Base-by-base conservation (phyloP, 2,888 invertebrate genomes). In the Melipona beecheii region DNA sequence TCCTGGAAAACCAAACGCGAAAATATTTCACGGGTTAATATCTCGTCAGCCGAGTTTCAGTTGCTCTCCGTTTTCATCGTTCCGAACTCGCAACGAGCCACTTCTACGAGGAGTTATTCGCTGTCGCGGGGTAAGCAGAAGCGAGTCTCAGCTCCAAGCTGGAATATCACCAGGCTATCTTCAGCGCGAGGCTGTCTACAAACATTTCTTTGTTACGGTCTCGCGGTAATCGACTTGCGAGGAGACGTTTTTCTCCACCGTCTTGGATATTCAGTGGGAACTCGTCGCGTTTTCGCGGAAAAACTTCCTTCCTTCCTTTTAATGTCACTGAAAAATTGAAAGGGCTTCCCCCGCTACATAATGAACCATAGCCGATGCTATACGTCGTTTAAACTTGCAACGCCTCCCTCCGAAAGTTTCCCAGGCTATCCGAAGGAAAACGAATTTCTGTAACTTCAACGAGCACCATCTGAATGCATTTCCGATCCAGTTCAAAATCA, bases 401-500 rank as follows among this genome's bases (percentile, higher is more conserved):
- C 84, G 78, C 64, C 68, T 78, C 62, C 71, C 58, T 54, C 2
- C 66, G 62, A 83, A 83, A 84, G 43, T 75, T 83, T 78, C 52
- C 43, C 31, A 19, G 60, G 71, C 84, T 17, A 79, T 83, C 78
- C 75, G 78, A 50, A 43, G 64, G 75, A 58, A 73, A 83, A 75
- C 84, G 84, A 79, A 84, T 84, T 75, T 65, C 75, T 70, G 84
- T 65, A 79, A 84, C 79, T 83, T 84, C 52, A 58, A 56, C 71
- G 68, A 62, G 52, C 72, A 36, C 75, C 71, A 54, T 77, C 81
- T 56, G 76, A 82, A 86, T 82, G 88, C 75, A 62, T 86, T 84
- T 75, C 75, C 86, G 75, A 87, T 84, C 74, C 75, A 43, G 54
- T 60, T 76, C 66, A 76, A 80, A 86, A 88, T 88, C 84, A 74